A percentile compares a stretch with the other conserved stretches of the same genome.
Evolutionary conservation across 2,888 invertebrate species (phyloP).

Genomic region (Lepeophtheirus nordmannii): DNA sequence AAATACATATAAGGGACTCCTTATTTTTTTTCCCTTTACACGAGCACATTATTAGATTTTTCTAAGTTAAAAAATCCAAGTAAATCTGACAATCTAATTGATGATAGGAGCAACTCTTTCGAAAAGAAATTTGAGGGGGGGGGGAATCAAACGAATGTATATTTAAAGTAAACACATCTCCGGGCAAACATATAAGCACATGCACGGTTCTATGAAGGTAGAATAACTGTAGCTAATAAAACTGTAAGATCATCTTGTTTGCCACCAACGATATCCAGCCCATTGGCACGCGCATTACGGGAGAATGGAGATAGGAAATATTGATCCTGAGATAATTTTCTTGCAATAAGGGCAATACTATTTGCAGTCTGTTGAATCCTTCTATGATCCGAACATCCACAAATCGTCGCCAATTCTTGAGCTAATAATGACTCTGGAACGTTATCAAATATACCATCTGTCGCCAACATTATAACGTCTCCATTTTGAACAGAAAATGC

Average conservation of each 20-base stretch:
- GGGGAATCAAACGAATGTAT: not conserved
- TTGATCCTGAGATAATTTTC: slow-evolving; percentile 80
- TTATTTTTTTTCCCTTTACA: not conserved
- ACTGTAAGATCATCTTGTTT: slow-evolving; percentile 98
- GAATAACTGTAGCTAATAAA: slow-evolving; percentile 66
- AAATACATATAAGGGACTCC: not conserved
- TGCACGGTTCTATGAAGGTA: not conserved
- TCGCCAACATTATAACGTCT: slow-evolving; percentile 43
- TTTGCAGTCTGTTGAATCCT: slow-evolving; percentile 78
- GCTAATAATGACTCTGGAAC: slow-evolving; percentile 78
- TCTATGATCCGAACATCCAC: slow-evolving; percentile 54
- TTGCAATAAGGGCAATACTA: slow-evolving; percentile 85
- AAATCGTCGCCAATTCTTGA: slow-evolving; percentile 56
- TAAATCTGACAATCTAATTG: too few relatives aligned
- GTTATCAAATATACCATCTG: slow-evolving; percentile 97
- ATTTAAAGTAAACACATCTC: not conserved
- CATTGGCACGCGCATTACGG: slow-evolving; percentile 75
- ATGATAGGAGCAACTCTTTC: too few relatives aligned
- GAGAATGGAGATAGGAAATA: slow-evolving; percentile 92
- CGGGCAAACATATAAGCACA: too few relatives aligned
- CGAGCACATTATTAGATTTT: not conserved
- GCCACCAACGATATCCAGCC: slow-evolving; percentile 80
- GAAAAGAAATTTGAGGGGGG: too few relatives aligned
- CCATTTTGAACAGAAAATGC: slow-evolving; percentile 22
- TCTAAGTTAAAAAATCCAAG: too few relatives aligned